Conservation (phyloP, 2,797 vertebrate genomes). For the Allobates femoralis region DNA sequence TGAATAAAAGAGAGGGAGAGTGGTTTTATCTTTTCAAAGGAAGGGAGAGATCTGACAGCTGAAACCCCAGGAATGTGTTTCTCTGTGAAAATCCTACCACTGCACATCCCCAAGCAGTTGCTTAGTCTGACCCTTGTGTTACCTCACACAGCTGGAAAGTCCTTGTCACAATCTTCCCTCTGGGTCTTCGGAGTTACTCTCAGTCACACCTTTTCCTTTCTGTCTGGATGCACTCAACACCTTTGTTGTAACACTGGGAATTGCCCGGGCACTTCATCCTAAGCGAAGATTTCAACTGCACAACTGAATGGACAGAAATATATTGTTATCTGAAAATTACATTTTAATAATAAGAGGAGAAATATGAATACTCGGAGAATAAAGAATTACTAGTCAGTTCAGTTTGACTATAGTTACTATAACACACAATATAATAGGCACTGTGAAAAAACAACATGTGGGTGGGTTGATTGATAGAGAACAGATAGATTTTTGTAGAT, state of each 20-base stretch:
- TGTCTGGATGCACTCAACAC: constrained; percentile 13
- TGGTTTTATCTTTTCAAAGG: constrained; percentile 36
- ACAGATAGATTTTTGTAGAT: background rate
- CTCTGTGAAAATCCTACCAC: constrained; percentile 26
- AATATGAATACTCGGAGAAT: background rate
- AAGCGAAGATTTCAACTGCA: background rate
- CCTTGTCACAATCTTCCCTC: constrained; percentile 56
- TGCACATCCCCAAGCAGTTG: constrained; percentile 9
- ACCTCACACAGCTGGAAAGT: constrained; percentile 59
- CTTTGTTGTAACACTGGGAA: constrained; percentile 41
- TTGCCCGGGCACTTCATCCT: constrained; percentile 13
- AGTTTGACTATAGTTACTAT: no score
- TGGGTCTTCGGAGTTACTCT: constrained; percentile 56
- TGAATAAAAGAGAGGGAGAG: constrained; percentile 42
- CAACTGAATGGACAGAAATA: background rate
- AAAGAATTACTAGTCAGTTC: background rate
- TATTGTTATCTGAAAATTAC: background rate
- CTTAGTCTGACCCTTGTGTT: constrained; percentile 40
- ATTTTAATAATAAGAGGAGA: background rate
- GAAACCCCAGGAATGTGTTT: constrained; percentile 25
- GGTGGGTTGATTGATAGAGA: background rate
- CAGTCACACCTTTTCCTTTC: constrained; percentile 43
- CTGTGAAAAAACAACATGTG: background rate
- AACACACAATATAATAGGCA: background rate
- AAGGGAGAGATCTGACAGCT: constrained; percentile 50